A percentile compares a stretch with the other conserved stretches of the same genome.
Conservation (phyloP, 2,888 invertebrate genomes). For the Lordiphosa andalusiaca region DNA sequence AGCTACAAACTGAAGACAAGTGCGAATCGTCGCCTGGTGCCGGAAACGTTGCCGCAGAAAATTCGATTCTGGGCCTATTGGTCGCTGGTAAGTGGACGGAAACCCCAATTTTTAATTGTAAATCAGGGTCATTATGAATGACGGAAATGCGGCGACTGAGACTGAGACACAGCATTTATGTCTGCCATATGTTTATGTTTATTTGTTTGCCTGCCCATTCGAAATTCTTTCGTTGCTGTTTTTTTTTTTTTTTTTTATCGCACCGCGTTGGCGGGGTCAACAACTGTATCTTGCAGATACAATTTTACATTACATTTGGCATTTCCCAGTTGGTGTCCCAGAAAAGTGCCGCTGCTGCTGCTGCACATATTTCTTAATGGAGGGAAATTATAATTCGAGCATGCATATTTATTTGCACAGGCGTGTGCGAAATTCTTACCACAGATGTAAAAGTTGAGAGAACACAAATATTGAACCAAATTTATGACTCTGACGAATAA, state of each 20-base stretch:
- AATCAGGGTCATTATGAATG: constrained; percentile 42
- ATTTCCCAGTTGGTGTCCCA: constrained; percentile 48
- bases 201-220: constrained; percentile 31
- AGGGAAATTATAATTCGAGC: constrained; percentile 18
- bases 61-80: constrained; percentile 81
- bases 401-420: constrained; percentile 56
- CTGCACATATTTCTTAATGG: constrained; percentile 9
- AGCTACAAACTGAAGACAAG: constrained; percentile 74
- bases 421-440: constrained; percentile 27
- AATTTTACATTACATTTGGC: constrained; percentile 21
- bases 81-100: constrained; percentile 81
- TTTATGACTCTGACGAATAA: constrained; percentile 66
- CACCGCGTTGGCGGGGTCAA: constrained; percentile 46
- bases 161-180: constrained; percentile 40
- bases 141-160: constrained; percentile 55
- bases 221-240: constrained; percentile 15
- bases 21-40: constrained; percentile 70
- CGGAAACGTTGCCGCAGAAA: constrained; percentile 78
- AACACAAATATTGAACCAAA: constrained; percentile 30
- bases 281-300: constrained; percentile 51
- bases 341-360: constrained; percentile 21
- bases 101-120: not conserved
- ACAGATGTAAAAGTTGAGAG: constrained; percentile 8
- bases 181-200: constrained; percentile 65
- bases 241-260: constrained; percentile 23